Conservation (phyloP, 1,140 invertebrate genomes). For the Agrypnia vestita region DNA sequence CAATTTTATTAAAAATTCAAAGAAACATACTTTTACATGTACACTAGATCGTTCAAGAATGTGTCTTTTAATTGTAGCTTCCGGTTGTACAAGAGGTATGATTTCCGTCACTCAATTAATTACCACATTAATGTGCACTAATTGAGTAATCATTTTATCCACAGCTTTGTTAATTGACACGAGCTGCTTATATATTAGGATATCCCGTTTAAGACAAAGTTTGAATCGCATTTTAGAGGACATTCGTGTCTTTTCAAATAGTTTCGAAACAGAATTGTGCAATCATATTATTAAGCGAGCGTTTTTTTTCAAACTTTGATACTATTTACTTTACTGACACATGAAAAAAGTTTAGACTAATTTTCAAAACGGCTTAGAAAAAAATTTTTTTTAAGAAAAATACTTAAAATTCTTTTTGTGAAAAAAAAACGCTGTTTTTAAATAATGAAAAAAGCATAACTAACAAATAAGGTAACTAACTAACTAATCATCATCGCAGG, state of each 20-base stretch:
- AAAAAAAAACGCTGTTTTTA: too few species aligned
- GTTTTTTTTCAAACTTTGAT: background rate
- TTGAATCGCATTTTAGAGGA: slow-evolving; percentile 18
- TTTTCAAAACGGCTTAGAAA: too few species aligned
- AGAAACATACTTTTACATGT: too few species aligned
- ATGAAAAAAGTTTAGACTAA: too few species aligned
- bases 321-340: too few species aligned
- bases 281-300: background rate
- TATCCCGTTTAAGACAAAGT: slow-evolving; percentile 36
- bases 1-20: too few species aligned
- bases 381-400: too few species aligned
- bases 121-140: slow-evolving; percentile 22
- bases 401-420: too few species aligned
- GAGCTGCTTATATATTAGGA: slow-evolving; percentile 31
- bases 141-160: slow-evolving; percentile 39
- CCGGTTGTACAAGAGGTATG: slow-evolving; percentile 20
- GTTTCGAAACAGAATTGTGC: slow-evolving; percentile 10
- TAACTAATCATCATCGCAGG: too few species aligned
- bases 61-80: slow-evolving; percentile 3
- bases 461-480: too few species aligned
- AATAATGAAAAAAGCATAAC: too few species aligned
- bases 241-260: slow-evolving; percentile 6
- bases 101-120: slow-evolving; percentile 20
- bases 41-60: background rate
- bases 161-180: slow-evolving; percentile 37